phyloP scores from a whole-genome alignment of 1,140 invertebrate species.

The Drosophila elegans region DNA sequence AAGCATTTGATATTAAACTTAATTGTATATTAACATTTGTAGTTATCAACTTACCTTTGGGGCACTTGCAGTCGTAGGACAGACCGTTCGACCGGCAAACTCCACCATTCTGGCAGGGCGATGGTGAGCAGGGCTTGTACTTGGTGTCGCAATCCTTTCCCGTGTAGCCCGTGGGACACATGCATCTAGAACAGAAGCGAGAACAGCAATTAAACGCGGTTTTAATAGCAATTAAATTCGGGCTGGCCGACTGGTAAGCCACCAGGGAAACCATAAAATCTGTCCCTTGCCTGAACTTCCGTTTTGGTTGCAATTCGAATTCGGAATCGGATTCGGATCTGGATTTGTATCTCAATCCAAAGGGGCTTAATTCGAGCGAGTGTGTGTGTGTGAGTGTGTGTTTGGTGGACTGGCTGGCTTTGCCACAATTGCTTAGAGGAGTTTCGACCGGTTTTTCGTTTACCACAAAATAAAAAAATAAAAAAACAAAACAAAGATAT shows the following conservation, averaged over 20 bases:
- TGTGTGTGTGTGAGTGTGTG: constrained; percentile 11
- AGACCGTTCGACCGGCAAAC: constrained; percentile 91
- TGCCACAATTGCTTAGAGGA: constrained; percentile 42
- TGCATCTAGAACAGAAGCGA: constrained; percentile 88
- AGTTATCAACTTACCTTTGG: constrained; percentile 89
- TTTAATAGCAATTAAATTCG: constrained; percentile 13
- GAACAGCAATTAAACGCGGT: constrained; percentile 34
- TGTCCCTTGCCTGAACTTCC: constrained; percentile 31
- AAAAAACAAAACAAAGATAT: constrained; percentile 15
- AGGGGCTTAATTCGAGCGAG: constrained; percentile 3
- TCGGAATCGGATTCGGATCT: constrained; percentile 36
- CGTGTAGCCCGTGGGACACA: constrained; percentile 94
- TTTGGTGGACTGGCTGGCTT: not conserved
- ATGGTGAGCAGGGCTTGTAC: constrained; percentile 95
- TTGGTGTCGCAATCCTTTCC: constrained; percentile 95
- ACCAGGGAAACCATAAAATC: constrained; percentile 36
- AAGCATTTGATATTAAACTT: not conserved
- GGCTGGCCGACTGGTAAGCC: not conserved
- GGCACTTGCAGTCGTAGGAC: constrained; percentile 94
- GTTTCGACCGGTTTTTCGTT: constrained; percentile 48
- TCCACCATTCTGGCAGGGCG: constrained; percentile 95
- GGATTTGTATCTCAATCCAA: constrained; percentile 42
- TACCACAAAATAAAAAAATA: constrained; percentile 18
- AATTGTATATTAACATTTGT: not conserved
- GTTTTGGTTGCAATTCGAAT: constrained; percentile 20